A percentile compares a stretch with the other conserved stretches of the same genome.
Evolutionary conservation across 2,113 vertebrate genomes (phyloP).

Genomic region (Elephas maximus): DNA sequence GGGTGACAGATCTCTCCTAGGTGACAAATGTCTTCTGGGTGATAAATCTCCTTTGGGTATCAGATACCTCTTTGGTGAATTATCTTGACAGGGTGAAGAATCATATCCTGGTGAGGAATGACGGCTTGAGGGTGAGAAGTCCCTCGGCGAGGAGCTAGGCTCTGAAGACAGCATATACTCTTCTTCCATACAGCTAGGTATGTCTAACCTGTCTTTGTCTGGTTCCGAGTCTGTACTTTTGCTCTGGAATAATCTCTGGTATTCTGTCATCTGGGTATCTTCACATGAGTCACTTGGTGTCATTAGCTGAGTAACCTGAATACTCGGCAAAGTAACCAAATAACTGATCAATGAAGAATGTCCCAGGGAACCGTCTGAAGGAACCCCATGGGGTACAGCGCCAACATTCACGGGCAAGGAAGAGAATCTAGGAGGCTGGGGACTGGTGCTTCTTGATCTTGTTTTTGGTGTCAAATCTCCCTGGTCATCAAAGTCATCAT

Average conservation of each 20-base stretch:
- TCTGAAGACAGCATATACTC: constrained; percentile 91
- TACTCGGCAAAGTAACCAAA: constrained; percentile 96
- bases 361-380: constrained; percentile 89
- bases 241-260: constrained; percentile 92
- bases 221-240: constrained; percentile 91
- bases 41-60: constrained; percentile 93
- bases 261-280: constrained; percentile 91
- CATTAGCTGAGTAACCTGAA: constrained; percentile 96
- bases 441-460: constrained; percentile 97
- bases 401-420: constrained; percentile 91
- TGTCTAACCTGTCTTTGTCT: constrained; percentile 92
- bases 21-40: constrained; percentile 91
- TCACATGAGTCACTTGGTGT: constrained; percentile 89
- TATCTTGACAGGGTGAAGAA: constrained; percentile 94
- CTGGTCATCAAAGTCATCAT: constrained; percentile 96
- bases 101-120: constrained; percentile 95
- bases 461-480: constrained; percentile 98
- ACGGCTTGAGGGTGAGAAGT: constrained; percentile 93
- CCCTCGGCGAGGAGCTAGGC: constrained; percentile 92
- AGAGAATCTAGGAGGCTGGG: constrained; percentile 94
- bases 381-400: constrained; percentile 88
- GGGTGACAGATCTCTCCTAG: constrained; percentile 91
- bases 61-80: constrained; percentile 95
- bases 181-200: constrained; percentile 94
- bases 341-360: constrained; percentile 95